Base-by-base conservation (phyloP, 2,113 vertebrate genomes). In the Megaceryle maxima region DNA sequence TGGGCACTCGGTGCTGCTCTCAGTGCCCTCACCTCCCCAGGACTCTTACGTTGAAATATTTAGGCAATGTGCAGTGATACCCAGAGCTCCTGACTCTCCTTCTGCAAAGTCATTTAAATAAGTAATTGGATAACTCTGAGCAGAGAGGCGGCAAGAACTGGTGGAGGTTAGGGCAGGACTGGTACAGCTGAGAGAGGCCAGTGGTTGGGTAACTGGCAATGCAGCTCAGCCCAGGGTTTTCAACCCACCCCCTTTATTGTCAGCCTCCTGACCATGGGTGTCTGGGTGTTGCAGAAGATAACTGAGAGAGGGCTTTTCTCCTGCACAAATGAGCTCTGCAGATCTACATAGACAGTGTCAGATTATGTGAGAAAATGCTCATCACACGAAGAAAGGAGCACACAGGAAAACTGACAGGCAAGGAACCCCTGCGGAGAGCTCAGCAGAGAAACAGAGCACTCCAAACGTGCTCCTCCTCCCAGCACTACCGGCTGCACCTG, bases 241-340 rank as follows among this genome's bases (percentile, higher is more conserved):
- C 62, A 75, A 7, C 35, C 44, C 19, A 5, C 0, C 0, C 13
- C 41, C 53, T 21, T 55, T 29, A 6, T 29, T 22, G 15, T 50
- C 0, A 0, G 13, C 31, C 13, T 29, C 4, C 0, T 29, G 67
- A 20, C 72, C 68, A 12, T 0, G 1, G 63, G n/a, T 13, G 9
- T 3, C 37, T 0, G 1, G 63, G n/a, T 13, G 9, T 3, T 41
- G 25, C 67, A 87, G 62, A 15, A 48, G 22, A 16, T 21, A 31
- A n/a, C 25, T 9, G 17, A 29, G 63, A 28, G 43, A 44, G 64
- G 13, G 67, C 43, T 50, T 39, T 31, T 13, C 64, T 41, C 41
- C 44, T 4, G 11, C n/a, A 28, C 3, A 11, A 18, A 19, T 25
- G n/a, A 55, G 46, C 37, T 63, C 51, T n/a, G 20, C 43, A 2